Base-by-base conservation (phyloP, 2,797 vertebrate genomes). In the Acestrorhynchus altus region DNA sequence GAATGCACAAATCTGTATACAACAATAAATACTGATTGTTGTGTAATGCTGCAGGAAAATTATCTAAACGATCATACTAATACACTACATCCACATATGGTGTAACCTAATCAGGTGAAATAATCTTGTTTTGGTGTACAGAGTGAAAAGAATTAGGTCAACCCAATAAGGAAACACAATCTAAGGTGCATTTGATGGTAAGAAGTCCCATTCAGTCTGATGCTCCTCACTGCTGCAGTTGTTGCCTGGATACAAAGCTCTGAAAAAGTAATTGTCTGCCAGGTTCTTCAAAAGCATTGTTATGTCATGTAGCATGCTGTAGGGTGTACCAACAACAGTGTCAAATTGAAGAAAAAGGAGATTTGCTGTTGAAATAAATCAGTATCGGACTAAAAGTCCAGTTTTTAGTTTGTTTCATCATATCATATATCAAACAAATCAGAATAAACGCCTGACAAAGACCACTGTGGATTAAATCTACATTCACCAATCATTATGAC, bases 221-320 rank as follows among this genome's bases (percentile, higher is more conserved):
- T 81, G 80, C 77, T 78, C 77, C 74, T 80, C 56, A 54, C 64
- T 51, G 54, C 61, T 74, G 79, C 60, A 68, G 61, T 68, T 9
- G 83, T 88, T 88, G 84, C 85, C 77, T 84, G 51, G 84, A 86
- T 77, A 88, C 83, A 46, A 81, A 82, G 64, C 72, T 75, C 66
- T 76, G 64, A 78, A 81, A 80, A 81, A 65, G 59, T 72, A 86
- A 84, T 47, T 72, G 80, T 72, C 59, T 20, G 28, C 81, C 57
- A 67, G 63, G 57, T 64, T 81, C 66, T 83, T 76, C 47, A 70
- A 72, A 70, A 52, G 28, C 76, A 75, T 56, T 81, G 31, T 74
- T 61, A 65, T 77, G 56, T 83, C 54, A 81, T 74, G 35, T 67
- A 52, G 47, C 39, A 69, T 67, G 74, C 72, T 40, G 59, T 51